Base-by-base conservation (phyloP, 2,888 invertebrate species). In the Melanotus villosus region DNA sequence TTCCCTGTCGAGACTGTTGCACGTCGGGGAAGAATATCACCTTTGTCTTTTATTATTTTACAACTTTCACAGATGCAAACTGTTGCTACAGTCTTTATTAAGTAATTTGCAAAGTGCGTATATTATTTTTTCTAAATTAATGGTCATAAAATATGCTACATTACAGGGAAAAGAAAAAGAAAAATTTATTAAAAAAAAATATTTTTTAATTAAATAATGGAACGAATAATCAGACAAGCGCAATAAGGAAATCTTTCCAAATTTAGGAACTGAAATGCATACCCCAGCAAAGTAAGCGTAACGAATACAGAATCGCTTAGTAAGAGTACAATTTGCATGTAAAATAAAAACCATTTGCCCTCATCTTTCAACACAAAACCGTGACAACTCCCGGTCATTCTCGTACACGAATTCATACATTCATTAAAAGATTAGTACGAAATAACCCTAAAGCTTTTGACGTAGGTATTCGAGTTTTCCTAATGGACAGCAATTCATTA, bases 301-400 rank as follows among this genome's bases (percentile, higher is more conserved):
- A 34, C 52, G 32, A 52, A 52, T 52, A 52, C 52, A 10, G 52
- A 18, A 30, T 32, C 52, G 52, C 52, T 52, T 52, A 52, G 18
- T 7, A 26, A 7, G 7, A 26, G 26, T 18, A 34, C 26, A 32
- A 52, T 52, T 26, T 52, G 32, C 12, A n/a, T 52, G 52, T 52
- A 52, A 52, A 52, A 52, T 52, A 52, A 52, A 52, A 45, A 45
- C 18, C 45, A 52, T 52, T 32, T 16, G 3, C 52, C 32, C 32
- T 52, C 52, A 52, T 52, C 32, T 19, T 26, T 52, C 52, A 34
- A 52, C 10, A 52, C 52, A 52, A 52, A 52, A n/a, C 52, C 52
- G 14, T 18, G 52, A 52, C 52, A 52, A 47, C 52, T 30, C 52
- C 32, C 52, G 52, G 52, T 52, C 52, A 52, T 52, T 52, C 26